Evolutionary conservation across 1,140 invertebrate genomes (phyloP).

Genomic region (Psix sp.): DNA sequence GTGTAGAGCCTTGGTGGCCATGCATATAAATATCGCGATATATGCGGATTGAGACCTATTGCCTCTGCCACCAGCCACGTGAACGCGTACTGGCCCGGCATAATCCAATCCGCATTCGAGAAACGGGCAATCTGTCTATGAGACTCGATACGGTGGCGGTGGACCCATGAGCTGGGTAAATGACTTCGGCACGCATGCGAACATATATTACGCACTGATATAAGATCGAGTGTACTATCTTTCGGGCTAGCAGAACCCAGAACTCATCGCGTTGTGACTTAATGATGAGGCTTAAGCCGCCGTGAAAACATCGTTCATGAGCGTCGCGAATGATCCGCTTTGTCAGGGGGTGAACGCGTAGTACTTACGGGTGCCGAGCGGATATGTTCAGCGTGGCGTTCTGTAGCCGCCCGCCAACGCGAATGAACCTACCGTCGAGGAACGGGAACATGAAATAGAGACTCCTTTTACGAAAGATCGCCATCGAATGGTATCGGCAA

Average conservation of each 20-base stretch:
- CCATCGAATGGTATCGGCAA: not conserved
- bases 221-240: not conserved
- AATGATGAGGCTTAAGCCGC: not conserved
- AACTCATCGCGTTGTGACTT: not conserved
- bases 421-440: slow-evolving; percentile 1
- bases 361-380: not conserved
- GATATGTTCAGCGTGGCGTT: not conserved
- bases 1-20: slow-evolving; percentile 1
- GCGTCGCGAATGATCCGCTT: not conserved
- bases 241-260: not conserved
- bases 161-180: not conserved
- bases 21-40: slow-evolving; percentile 6
- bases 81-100: not conserved
- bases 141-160: not conserved
- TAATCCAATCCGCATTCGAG: slow-evolving; percentile 1
- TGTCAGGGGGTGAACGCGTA: not conserved
- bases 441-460: too few relatives aligned
- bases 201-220: not conserved
- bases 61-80: slow-evolving; percentile 1
- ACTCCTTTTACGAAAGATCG: too few relatives aligned
- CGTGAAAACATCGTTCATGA: not conserved
- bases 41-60: not conserved
- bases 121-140: not conserved
- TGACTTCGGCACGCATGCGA: not conserved
- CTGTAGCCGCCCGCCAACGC: slow-evolving; percentile 9